These are phyloP conservation scores for Aradus depressus DNA, from an alignment of 2,888 invertebrate species.

Conservation along the genomic window DNA sequence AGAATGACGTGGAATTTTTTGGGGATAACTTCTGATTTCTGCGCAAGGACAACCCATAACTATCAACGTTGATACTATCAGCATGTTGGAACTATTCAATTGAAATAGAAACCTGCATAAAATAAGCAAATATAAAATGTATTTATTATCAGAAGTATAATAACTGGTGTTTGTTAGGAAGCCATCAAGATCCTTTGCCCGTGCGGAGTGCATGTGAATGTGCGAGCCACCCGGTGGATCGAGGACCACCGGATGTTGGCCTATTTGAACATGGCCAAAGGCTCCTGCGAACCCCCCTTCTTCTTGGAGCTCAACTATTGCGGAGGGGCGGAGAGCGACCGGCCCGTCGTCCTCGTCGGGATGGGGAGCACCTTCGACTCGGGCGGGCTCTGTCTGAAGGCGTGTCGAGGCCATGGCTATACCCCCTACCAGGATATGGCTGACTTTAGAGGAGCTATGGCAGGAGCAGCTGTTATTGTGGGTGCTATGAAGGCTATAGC, in stretches of 20 bases:
- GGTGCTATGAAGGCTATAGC: constrained; percentile 26
- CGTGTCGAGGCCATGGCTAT: constrained; percentile 4
- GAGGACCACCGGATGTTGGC: constrained; percentile 50
- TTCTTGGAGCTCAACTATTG: constrained; percentile 53
- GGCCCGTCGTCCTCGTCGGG: constrained; percentile 49
- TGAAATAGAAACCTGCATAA: too few species aligned
- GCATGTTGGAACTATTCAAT: too few species aligned
- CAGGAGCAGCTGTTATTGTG: constrained; percentile 27
- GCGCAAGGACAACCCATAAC: too few species aligned
- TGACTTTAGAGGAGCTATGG: constrained; percentile 26
- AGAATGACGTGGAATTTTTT: too few species aligned
- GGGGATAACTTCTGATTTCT: too few species aligned
- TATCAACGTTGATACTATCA: too few species aligned
- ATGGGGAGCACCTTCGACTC: constrained; percentile 51
- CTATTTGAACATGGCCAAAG: constrained; percentile 42
- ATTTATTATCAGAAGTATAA: too few species aligned
- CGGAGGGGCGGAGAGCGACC: constrained; percentile 39
- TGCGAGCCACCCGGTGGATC: constrained; percentile 53
- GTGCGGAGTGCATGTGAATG: constrained; percentile 34
- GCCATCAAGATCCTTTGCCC: constrained; percentile 38
- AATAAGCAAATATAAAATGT: too few species aligned
- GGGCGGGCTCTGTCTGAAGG: constrained; percentile 27
- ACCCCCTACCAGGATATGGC: constrained; percentile 16
- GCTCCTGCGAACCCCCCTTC: constrained; percentile 53
- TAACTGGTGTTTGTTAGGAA: too few species aligned